phyloP scores from a whole-genome alignment of 2,888 invertebrate genomes.

The Dryobotodes eremita region DNA sequence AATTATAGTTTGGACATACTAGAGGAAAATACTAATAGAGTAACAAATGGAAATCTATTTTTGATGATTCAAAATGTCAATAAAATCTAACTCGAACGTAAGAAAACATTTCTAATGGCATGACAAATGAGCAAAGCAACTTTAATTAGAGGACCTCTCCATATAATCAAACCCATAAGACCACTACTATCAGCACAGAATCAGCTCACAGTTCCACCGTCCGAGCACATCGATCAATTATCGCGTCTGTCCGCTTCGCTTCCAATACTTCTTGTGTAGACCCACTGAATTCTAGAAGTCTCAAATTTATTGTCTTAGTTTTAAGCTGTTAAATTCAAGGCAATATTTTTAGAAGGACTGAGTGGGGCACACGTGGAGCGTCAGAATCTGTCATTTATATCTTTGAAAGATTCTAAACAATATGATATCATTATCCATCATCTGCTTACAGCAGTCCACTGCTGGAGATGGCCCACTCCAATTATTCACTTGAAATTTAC shows the following conservation, averaged over 20 bases:
- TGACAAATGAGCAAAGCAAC: not conserved
- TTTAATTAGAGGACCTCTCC: slow-evolving; percentile 16
- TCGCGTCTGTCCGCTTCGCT: slow-evolving; percentile 62
- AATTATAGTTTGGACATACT: not conserved
- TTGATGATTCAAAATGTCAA: not conserved
- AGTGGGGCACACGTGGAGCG: no score
- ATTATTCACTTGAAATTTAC: no score
- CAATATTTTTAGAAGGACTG: no score
- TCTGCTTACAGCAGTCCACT: no score
- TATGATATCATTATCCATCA: no score
- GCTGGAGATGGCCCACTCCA: no score
- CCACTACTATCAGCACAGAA: slow-evolving; percentile 52
- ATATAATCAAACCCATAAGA: slow-evolving; percentile 22
- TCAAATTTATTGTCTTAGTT: not conserved
- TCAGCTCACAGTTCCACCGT: slow-evolving; percentile 39
- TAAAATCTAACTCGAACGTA: not conserved
- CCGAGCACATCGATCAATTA: slow-evolving; percentile 75
- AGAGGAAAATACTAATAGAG: not conserved
- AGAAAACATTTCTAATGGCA: not conserved
- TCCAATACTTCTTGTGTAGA: slow-evolving; percentile 57
- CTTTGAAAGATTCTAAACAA: no score
- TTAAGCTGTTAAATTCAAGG: no score
- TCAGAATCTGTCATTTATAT: no score
- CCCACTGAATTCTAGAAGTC: slow-evolving; percentile 12
- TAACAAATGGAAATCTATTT: not conserved